Percentiles rank a stretch among this genome's conserved stretches.
These are phyloP conservation scores for Cyphomyrmex costatus DNA, from an alignment of 1,140 invertebrate genomes.

Conservation along the genomic window DNA sequence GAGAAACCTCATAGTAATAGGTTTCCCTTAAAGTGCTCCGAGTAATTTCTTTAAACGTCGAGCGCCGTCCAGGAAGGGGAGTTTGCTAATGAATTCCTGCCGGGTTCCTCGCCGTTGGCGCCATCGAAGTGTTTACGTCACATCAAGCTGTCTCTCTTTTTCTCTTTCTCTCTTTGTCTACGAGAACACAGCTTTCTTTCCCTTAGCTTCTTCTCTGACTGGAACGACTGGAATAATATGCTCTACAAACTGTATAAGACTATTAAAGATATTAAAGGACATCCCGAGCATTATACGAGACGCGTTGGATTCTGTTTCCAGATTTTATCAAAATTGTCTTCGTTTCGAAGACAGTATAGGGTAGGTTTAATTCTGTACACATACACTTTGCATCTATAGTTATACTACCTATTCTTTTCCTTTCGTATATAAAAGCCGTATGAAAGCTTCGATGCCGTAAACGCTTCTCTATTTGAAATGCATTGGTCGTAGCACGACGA, in stretches of 20 bases:
- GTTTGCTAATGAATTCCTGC: slow-evolving; percentile 70
- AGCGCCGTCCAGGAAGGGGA: slow-evolving; percentile 5
- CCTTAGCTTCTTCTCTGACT: background rate
- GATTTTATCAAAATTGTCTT: background rate
- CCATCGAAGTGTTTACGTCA: slow-evolving; percentile 69
- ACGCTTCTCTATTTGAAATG: slow-evolving; percentile 81
- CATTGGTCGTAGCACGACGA: slow-evolving; percentile 78
- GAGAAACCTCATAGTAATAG: slow-evolving; percentile 17
- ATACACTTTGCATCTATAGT: background rate
- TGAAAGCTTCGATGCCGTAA: slow-evolving; percentile 58
- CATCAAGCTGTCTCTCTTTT: background rate
- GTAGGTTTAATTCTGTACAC: background rate
- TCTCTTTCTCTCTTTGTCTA: background rate
- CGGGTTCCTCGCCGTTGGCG: background rate
- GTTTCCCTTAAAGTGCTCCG: background rate
- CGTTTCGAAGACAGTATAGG: background rate
- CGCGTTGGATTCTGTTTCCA: background rate
- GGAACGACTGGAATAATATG: slow-evolving; percentile 2
- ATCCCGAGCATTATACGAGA: background rate
- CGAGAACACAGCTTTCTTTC: background rate
- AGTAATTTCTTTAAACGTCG: slow-evolving; percentile 57
- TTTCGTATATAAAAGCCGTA: background rate
- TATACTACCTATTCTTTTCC: background rate
- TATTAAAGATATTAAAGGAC: background rate
- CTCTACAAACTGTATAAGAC: background rate